These are phyloP conservation scores for Hippoglossus hippoglossus DNA, from an alignment of 2,797 vertebrate species.

Conservation along the genomic window DNA sequence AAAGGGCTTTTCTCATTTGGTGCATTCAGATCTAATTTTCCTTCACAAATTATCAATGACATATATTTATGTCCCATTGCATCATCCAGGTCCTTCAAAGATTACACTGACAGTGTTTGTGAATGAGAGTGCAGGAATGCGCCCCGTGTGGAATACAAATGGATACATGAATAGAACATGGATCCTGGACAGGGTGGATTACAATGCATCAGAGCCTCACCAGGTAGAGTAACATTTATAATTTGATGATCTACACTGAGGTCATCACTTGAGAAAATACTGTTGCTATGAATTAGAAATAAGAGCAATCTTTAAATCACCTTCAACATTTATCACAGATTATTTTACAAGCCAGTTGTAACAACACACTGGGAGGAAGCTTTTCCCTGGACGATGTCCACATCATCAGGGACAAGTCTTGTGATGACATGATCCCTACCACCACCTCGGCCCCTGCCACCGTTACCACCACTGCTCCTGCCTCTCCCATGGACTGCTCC, in stretches of 20 bases:
- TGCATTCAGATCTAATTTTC: no score
- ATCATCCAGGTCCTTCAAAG: constrained; percentile 23
- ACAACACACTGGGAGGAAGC: accelerated
- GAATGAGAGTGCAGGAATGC: constrained; percentile 70
- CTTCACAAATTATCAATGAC: no score
- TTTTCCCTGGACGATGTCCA: constrained; percentile 82
- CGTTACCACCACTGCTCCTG: constrained; percentile 61
- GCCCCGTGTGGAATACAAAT: constrained; percentile 61
- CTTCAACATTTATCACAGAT: constrained; percentile 66
- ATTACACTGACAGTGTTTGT: constrained; percentile 75
- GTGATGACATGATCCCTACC: constrained; percentile 60
- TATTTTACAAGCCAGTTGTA: constrained; percentile 72
- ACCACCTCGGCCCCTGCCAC: constrained; percentile 73
- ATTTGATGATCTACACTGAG: background rate
- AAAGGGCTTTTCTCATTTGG: no score
- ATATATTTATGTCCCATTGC: no score
- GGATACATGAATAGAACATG: constrained; percentile 63
- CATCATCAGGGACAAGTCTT: constrained; percentile 67
- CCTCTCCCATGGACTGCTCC: constrained; percentile 77
- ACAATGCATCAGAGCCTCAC: constrained; percentile 72
- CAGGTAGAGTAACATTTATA: constrained; percentile 62
- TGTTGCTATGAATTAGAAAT: background rate
- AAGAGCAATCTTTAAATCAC: background rate
- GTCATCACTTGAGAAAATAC: background rate
- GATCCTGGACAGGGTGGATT: constrained; percentile 77